Percentiles rank a stretch among this genome's conserved stretches.
These are phyloP conservation scores for Brienomyrus brachyistius DNA, from an alignment of 2,113 vertebrate genomes.

Conservation along the genomic window DNA sequence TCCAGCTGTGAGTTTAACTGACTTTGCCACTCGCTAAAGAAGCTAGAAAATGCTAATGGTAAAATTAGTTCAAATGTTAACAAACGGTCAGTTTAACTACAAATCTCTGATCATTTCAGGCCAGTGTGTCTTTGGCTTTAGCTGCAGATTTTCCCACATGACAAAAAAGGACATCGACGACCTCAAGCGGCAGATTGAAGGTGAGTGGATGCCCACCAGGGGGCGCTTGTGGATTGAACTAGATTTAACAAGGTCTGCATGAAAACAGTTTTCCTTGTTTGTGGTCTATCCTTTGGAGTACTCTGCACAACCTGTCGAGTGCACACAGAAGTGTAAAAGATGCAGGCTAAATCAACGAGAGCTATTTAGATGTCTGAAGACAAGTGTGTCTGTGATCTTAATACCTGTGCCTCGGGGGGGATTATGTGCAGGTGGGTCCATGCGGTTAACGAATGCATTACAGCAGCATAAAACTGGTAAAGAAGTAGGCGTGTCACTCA, in stretches of 20 bases:
- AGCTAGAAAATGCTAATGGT: not conserved
- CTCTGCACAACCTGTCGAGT: not conserved
- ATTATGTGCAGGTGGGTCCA: not conserved
- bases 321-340: too few relatives aligned
- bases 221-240: not conserved
- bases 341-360: not conserved
- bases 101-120: constrained; percentile 47
- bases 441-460: not conserved
- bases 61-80: not conserved
- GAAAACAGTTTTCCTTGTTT: not conserved
- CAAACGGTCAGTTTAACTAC: not conserved
- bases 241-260: not conserved
- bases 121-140: constrained; percentile 79
- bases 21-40: not conserved
- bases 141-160: constrained; percentile 93
- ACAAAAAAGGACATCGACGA: constrained; percentile 71
- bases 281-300: not conserved
- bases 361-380: not conserved
- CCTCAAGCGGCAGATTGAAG: constrained; percentile 72
- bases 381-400: not conserved
- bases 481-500: not conserved
- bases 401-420: not conserved
- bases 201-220: constrained; percentile 45
- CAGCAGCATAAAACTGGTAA: not conserved
- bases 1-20: not conserved